Conservation (phyloP, 2,888 invertebrate species). For the Campopleginae sp. region DNA sequence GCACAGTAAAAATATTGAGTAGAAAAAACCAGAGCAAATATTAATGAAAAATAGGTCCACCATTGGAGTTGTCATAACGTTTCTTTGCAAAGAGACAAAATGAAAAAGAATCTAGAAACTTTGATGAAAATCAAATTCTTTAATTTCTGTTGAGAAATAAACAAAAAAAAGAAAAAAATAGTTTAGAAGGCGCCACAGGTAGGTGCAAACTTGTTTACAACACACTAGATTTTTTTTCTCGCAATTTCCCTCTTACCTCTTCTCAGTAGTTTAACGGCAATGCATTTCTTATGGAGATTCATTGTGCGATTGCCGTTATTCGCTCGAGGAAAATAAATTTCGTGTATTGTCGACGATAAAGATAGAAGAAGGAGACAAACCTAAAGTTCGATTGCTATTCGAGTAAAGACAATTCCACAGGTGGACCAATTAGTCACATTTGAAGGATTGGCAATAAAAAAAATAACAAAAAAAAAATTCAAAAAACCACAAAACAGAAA, state of each 20-base stretch:
- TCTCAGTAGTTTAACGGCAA: conserved; percentile 76
- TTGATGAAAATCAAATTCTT: conserved; percentile 62
- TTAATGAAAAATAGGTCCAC: conserved; percentile 74
- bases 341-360: conserved; percentile 25
- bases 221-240: conserved; percentile 72
- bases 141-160: conserved; percentile 57
- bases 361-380: conserved; percentile 35
- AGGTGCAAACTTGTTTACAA: conserved; percentile 80
- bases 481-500: not conserved
- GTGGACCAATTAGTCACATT: conserved; percentile 76
- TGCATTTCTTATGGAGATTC: conserved; percentile 83
- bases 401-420: conserved; percentile 79
- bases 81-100: conserved; percentile 41
- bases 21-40: conserved; percentile 6
- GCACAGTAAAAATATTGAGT: conserved; percentile 56
- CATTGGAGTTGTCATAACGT: conserved; percentile 79
- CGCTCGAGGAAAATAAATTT: conserved; percentile 38
- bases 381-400: conserved; percentile 34
- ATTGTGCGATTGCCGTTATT: conserved; percentile 75
- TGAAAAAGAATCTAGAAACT: conserved; percentile 39
- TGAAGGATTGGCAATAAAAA: conserved; percentile 24
- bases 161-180: conserved; percentile 49
- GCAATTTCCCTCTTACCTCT: conserved; percentile 70
- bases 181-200: conserved; percentile 76
- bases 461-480: not conserved